Evolutionary conservation across 2,113 vertebrate species (phyloP).

Genomic region (Semnornis frantzii): DNA sequence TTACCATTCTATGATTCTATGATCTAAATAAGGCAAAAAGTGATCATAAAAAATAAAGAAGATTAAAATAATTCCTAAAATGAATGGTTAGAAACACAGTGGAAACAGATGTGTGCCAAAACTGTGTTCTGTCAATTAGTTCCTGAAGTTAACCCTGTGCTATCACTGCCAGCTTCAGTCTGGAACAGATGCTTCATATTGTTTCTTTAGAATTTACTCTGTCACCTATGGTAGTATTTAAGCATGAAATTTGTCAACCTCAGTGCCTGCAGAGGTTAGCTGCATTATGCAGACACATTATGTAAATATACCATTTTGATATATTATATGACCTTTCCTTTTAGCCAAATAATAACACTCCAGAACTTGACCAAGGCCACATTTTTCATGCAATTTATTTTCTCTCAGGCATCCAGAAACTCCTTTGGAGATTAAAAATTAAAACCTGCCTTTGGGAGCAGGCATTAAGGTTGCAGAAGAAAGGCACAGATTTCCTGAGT

Average conservation of each 20-base stretch:
- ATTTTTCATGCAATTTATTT: conserved; percentile 31
- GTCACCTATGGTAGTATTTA: background rate
- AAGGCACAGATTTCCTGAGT: background rate
- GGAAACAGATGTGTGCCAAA: background rate
- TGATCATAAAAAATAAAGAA: background rate
- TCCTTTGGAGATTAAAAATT: conserved; percentile 7
- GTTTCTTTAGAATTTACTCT: background rate
- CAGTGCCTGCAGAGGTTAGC: background rate
- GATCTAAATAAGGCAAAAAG: background rate
- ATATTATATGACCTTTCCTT: conserved; percentile 46
- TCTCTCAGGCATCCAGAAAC: background rate
- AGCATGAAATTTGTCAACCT: background rate
- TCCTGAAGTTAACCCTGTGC: background rate
- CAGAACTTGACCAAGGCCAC: background rate
- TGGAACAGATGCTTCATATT: background rate
- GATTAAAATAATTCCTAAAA: background rate
- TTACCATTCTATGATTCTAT: no score
- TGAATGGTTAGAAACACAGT: background rate
- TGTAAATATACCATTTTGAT: conserved; percentile 53
- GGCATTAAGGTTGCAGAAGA: background rate
- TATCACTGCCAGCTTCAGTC: background rate
- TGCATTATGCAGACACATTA: conserved; percentile 13
- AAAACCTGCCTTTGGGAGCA: background rate
- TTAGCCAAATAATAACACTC: conserved; percentile 20
- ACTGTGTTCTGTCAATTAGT: background rate